Conservation (phyloP, 2,888 invertebrate species). For the Selenia dentaria region DNA sequence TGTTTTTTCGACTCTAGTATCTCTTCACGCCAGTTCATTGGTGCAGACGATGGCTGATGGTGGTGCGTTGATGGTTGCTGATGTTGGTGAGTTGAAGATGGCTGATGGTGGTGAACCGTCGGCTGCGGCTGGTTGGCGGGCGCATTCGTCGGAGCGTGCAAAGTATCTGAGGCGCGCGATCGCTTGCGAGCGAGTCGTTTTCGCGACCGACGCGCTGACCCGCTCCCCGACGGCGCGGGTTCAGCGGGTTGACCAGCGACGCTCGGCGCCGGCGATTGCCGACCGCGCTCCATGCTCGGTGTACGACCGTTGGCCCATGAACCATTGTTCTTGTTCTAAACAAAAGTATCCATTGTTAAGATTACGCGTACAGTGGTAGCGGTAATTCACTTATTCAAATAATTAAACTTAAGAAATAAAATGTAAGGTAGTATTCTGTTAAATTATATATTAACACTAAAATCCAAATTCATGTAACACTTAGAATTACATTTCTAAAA, state of each 20-base stretch:
- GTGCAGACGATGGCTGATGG: slow-evolving; percentile 39
- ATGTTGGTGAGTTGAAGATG: slow-evolving; percentile 13
- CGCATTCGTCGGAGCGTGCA: slow-evolving; percentile 38
- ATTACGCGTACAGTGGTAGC: no score
- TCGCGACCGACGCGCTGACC: slow-evolving; percentile 45
- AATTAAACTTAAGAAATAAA: no score
- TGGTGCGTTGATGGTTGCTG: slow-evolving; percentile 19
- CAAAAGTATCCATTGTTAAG: slow-evolving; percentile 59
- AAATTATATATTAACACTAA: no score
- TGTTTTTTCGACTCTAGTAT: slow-evolving; percentile 75
- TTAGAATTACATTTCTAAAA: no score
- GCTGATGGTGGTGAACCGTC: slow-evolving; percentile 34
- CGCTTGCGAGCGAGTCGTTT: slow-evolving; percentile 45
- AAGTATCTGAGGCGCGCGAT: slow-evolving; percentile 40
- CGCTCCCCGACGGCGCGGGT: slow-evolving; percentile 34
- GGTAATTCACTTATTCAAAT: no score
- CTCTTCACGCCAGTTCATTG: slow-evolving; percentile 78
- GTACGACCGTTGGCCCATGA: slow-evolving; percentile 58
- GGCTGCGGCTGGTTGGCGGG: slow-evolving; percentile 35
- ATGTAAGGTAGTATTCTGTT: no score
- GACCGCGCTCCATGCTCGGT: slow-evolving; percentile 61
- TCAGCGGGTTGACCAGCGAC: slow-evolving; percentile 31
- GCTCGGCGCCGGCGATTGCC: slow-evolving; percentile 55
- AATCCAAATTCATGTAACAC: no score
- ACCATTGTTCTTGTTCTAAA: slow-evolving; percentile 60